Conservation (phyloP, 2,888 invertebrate species). For the Elmis aenea region DNA sequence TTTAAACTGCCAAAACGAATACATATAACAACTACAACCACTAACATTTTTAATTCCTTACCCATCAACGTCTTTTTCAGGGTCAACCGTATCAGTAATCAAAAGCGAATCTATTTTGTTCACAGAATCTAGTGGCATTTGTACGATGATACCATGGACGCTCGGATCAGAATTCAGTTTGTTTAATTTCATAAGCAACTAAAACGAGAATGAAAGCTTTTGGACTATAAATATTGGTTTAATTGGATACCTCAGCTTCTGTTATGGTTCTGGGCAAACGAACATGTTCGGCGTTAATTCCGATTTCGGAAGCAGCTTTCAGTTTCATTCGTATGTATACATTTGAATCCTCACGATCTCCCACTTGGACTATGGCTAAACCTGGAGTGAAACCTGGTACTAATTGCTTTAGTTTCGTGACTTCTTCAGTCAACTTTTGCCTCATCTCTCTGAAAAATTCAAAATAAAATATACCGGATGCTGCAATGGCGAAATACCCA, state of each 20-base stretch:
- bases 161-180: conserved; percentile 75
- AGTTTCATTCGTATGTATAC: conserved; percentile 97
- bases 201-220: conserved; percentile 19
- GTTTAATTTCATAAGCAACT: conserved; percentile 66
- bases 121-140: conserved; percentile 87
- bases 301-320: conserved; percentile 86
- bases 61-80: conserved; percentile 95
- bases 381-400: conserved; percentile 65
- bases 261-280: conserved; percentile 74
- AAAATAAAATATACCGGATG: conserved; percentile 1
- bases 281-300: conserved; percentile 76
- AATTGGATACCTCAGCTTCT: conserved; percentile 62
- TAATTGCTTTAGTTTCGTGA: conserved; percentile 53
- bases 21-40: background rate
- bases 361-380: conserved; percentile 93
- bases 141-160: conserved; percentile 94
- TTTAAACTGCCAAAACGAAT: conserved; percentile 55
- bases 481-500: too few relatives aligned
- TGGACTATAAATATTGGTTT: conserved; percentile 2
- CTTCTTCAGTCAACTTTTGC: conserved; percentile 61
- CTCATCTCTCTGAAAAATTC: conserved; percentile 61
- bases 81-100: conserved; percentile 81
- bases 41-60: conserved; percentile 42
- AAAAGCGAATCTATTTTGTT: conserved; percentile 79
- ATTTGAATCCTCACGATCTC: conserved; percentile 93